phyloP scores from a whole-genome alignment of 2,888 invertebrate species.

The Drosophila subquinaria region DNA sequence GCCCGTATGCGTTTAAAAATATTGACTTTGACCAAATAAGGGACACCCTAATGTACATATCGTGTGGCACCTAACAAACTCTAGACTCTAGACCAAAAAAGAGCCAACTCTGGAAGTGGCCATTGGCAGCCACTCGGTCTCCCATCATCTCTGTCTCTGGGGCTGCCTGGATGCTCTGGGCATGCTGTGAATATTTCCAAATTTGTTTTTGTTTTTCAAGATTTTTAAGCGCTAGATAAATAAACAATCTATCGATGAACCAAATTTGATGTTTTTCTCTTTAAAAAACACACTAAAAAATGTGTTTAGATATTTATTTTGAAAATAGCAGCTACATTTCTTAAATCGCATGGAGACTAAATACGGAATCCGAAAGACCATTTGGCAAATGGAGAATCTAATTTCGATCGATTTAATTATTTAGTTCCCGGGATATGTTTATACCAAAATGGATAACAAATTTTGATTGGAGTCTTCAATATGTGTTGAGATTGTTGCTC shows the following conservation, averaged over 20 bases:
- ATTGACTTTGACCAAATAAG: no score
- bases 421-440: conserved; percentile 1
- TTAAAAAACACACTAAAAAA: conserved; percentile 27
- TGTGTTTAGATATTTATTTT: conserved; percentile 51
- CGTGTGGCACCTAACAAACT: conserved; percentile 65
- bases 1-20: no score
- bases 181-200: conserved; percentile 78
- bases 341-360: conserved; percentile 19
- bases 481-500: background rate
- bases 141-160: conserved; percentile 14
- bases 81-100: background rate
- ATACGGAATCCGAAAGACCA: conserved; percentile 1
- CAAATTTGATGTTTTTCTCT: conserved; percentile 43
- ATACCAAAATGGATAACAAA: background rate
- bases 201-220: conserved; percentile 60
- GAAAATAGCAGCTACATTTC: conserved; percentile 50
- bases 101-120: conserved; percentile 28
- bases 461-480: background rate
- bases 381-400: conserved; percentile 12
- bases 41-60: no score
- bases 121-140: conserved; percentile 62
- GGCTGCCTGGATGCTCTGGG: conserved; percentile 3
- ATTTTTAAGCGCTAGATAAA: conserved; percentile 64
- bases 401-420: conserved; percentile 3
- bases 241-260: conserved; percentile 56